Evolutionary conservation across 2,888 invertebrate species (phyloP).

Genomic region (Tipula helvola): DNA sequence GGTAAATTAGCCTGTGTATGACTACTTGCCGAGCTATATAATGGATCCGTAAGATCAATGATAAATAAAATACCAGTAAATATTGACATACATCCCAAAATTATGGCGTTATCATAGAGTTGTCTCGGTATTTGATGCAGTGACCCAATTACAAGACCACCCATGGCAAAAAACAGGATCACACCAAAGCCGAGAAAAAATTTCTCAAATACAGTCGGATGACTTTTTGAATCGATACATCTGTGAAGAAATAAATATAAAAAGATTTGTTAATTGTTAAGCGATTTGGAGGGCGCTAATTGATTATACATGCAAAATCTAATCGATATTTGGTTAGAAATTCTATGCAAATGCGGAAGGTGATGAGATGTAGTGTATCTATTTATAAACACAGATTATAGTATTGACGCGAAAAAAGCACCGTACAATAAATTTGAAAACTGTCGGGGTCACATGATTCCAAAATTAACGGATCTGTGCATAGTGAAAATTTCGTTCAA

Average conservation of each 20-base stretch:
- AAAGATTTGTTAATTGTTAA: background rate
- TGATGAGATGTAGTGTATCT: background rate
- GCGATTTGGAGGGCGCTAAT: background rate
- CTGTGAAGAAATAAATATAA: slow-evolving; percentile 12
- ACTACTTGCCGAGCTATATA: slow-evolving; percentile 13
- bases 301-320: background rate
- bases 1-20: slow-evolving; percentile 17
- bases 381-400: background rate
- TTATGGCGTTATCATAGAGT: slow-evolving; percentile 20
- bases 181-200: slow-evolving; percentile 19
- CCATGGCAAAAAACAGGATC: slow-evolving; percentile 20
- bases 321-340: background rate
- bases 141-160: slow-evolving; percentile 19
- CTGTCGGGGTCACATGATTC: background rate
- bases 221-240: slow-evolving; percentile 18
- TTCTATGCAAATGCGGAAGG: background rate
- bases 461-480: background rate
- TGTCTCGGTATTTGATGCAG: slow-evolving; percentile 19
- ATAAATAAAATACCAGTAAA: slow-evolving; percentile 19
- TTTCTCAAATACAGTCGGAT: slow-evolving; percentile 19
- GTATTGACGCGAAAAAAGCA: background rate
- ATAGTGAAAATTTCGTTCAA: background rate
- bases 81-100: slow-evolving; percentile 20
- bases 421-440: background rate
- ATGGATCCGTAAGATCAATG: slow-evolving; percentile 19